phyloP scores from a whole-genome alignment of 1,140 invertebrate genomes.

The Bombus difficillimus region DNA sequence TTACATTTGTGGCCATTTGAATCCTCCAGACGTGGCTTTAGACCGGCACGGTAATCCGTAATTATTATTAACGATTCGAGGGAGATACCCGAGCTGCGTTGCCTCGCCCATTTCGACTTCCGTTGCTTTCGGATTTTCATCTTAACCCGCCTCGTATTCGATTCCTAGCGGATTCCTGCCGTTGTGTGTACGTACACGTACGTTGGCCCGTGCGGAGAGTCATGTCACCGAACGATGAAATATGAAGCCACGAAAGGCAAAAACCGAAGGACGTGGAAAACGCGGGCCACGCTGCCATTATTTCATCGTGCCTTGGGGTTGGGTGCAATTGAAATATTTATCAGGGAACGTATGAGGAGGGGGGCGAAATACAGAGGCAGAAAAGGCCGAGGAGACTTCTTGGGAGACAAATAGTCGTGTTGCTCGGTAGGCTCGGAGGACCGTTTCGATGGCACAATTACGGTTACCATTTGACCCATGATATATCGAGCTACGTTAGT shows the following conservation, averaged over 20 bases:
- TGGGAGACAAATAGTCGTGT: constrained; percentile 61
- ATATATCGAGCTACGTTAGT: constrained; percentile 16
- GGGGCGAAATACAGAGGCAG: background rate
- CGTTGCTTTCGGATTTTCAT: constrained; percentile 51
- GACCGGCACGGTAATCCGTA: constrained; percentile 76
- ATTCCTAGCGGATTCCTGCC: background rate
- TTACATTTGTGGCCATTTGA: constrained; percentile 79
- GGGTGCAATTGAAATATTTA: constrained; percentile 71
- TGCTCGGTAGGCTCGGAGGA: constrained; percentile 26
- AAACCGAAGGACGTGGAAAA: constrained; percentile 45
- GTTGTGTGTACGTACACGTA: background rate
- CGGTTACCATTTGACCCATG: constrained; percentile 25
- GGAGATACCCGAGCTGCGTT: constrained; percentile 19
- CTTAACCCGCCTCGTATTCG: constrained; percentile 15
- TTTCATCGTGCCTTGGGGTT: constrained; percentile 46
- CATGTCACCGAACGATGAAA: constrained; percentile 63
- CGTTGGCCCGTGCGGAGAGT: constrained; percentile 22
- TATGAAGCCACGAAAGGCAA: constrained; percentile 43
- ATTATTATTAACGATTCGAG: constrained; percentile 80
- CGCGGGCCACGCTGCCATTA: constrained; percentile 55
- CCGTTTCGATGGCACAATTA: constrained; percentile 25
- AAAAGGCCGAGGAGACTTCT: constrained; percentile 46
- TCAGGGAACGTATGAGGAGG: constrained; percentile 39
- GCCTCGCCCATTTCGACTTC: background rate
- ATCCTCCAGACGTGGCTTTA: constrained; percentile 72